Conservation (phyloP, 2,888 invertebrate genomes). For the Macrophya annulata region DNA sequence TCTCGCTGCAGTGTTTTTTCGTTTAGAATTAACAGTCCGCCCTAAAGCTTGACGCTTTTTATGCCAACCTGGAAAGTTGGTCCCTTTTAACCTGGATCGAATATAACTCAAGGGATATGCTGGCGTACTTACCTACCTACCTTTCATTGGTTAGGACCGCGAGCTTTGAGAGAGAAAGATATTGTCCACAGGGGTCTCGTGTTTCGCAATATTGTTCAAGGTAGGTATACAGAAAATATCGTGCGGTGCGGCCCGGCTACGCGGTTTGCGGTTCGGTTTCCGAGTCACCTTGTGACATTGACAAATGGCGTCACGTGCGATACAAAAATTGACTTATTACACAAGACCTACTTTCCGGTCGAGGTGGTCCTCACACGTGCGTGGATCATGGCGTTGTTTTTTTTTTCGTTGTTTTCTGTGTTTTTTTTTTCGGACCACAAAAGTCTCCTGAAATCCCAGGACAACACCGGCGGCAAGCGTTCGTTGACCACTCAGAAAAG, state of each 20-base stretch:
- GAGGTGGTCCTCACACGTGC: conserved; percentile 31
- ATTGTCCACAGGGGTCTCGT: conserved; percentile 47
- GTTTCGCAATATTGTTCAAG: conserved; percentile 49
- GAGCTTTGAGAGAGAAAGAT: conserved; percentile 30
- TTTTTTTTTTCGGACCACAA: background rate
- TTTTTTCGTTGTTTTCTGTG: too few species aligned
- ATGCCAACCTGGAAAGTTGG: background rate
- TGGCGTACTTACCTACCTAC: conserved; percentile 10
- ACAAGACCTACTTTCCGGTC: conserved; percentile 42
- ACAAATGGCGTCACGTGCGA: conserved; percentile 53
- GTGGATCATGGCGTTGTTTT: conserved; percentile 5
- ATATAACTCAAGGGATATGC: conserved; percentile 9
- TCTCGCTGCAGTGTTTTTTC: background rate
- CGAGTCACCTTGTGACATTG: conserved; percentile 41
- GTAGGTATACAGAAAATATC: conserved; percentile 6
- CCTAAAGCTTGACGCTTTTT: background rate
- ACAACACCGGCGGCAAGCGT: background rate
- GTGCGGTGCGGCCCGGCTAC: conserved; percentile 4
- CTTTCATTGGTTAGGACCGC: background rate
- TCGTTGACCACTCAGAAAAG: conserved; percentile 31
- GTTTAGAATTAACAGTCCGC: background rate
- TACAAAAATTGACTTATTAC: conserved; percentile 54
- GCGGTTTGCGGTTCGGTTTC: conserved; percentile 8
- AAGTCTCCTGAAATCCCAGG: background rate
- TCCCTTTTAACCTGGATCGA: conserved; percentile 14